Evolutionary conservation across 2,113 vertebrate genomes (phyloP).

Genomic region (Nanger granti): DNA sequence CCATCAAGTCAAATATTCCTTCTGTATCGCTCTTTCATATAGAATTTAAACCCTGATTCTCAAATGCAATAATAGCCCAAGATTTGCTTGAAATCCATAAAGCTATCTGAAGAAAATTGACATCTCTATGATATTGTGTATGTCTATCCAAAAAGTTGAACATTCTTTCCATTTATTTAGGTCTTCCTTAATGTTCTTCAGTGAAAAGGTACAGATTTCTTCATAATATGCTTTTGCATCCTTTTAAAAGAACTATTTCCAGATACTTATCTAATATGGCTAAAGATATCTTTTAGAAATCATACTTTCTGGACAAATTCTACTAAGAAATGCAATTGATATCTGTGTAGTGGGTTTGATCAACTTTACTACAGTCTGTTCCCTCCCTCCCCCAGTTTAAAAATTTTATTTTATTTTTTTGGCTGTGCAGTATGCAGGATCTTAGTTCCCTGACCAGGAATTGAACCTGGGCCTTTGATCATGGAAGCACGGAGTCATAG

Average conservation of each 20-base stretch:
- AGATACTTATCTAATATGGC: neutral
- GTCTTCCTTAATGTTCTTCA: neutral
- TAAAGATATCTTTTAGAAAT: neutral
- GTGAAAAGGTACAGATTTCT: neutral
- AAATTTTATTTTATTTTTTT: neutral
- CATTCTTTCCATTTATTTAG: neutral
- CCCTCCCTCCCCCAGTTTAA: neutral
- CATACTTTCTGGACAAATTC: neutral
- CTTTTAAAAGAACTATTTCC: neutral
- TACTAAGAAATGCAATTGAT: neutral
- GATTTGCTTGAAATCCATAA: neutral
- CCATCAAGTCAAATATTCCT: neutral
- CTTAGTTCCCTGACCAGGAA: neutral
- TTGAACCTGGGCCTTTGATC: neutral
- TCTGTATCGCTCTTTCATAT: neutral
- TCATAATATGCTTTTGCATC: neutral
- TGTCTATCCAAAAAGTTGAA: neutral
- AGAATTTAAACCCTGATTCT: neutral
- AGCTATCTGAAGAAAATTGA: neutral
- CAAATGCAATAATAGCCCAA: neutral
- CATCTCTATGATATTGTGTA: neutral
- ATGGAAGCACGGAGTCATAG: neutral
- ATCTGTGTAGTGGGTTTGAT: neutral
- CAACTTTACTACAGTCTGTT: neutral
- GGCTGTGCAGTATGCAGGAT: neutral